Conservation (phyloP, 30 jellyfish, hydroid and myxozoan genomes). For the Turritopsis dohrnii region DNA sequence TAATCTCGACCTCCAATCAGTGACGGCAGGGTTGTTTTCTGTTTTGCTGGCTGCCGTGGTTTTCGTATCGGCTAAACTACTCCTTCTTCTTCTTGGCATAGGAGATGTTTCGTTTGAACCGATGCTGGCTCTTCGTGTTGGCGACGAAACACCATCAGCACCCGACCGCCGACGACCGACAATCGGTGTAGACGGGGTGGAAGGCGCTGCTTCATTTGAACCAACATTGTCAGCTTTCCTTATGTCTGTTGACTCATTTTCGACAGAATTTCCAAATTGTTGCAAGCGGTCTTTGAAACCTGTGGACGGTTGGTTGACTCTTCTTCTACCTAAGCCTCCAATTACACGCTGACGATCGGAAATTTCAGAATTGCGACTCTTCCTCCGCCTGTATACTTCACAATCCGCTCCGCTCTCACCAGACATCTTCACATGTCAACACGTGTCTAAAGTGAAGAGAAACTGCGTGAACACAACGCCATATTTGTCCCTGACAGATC, state of each 20-base stretch:
- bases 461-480: background rate
- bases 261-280: constrained; percentile 21
- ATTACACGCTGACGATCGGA: constrained; percentile 25
- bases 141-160: constrained; percentile 14
- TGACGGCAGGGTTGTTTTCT: background rate
- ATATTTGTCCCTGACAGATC: too few species aligned
- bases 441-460: background rate
- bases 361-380: constrained; percentile 8
- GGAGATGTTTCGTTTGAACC: constrained; percentile 2
- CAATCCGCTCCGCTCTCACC: constrained; percentile 13
- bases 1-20: background rate
- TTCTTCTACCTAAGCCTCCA: constrained; percentile 28
- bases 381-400: constrained; percentile 24
- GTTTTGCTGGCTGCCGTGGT: background rate
- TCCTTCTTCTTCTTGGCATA: background rate
- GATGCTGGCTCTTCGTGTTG: constrained; percentile 4
- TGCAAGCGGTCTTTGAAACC: constrained; percentile 24
- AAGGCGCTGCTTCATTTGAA: background rate
- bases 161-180: background rate
- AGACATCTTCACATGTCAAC: constrained; percentile 19
- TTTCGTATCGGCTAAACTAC: background rate
- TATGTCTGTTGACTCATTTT: background rate
- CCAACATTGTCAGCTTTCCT: background rate
- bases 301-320: background rate
- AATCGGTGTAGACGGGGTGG: background rate